Evolutionary conservation across 2,888 invertebrate genomes (phyloP).

Genomic region (Baronia brevicornis): DNA sequence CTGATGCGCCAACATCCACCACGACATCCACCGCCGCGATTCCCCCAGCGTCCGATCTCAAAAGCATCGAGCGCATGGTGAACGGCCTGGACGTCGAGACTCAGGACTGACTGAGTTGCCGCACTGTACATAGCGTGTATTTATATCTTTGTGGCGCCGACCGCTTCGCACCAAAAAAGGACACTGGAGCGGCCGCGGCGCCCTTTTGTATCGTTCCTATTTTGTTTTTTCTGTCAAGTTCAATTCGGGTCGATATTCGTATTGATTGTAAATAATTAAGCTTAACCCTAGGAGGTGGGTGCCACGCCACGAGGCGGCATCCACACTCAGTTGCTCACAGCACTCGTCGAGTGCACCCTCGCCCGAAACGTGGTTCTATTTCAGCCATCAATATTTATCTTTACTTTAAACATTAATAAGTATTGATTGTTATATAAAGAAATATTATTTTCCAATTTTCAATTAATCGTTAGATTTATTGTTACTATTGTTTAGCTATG

Average conservation of each 20-base stretch:
- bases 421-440: too few species aligned
- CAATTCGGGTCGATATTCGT: slow-evolving; percentile 69
- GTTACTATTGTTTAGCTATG: too few species aligned
- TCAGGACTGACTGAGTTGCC: slow-evolving; percentile 61
- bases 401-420: too few species aligned
- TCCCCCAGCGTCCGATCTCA: slow-evolving; percentile 86
- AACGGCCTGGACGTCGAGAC: slow-evolving; percentile 94
- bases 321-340: slow-evolving; percentile 19
- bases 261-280: slow-evolving; percentile 71
- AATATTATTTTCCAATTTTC: too few species aligned
- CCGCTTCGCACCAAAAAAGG: slow-evolving; percentile 24
- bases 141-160: slow-evolving; percentile 48
- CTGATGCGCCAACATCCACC: slow-evolving; percentile 74
- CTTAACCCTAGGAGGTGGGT: slow-evolving; percentile 48
- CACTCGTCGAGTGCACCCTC: slow-evolving; percentile 20
- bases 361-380: slow-evolving; percentile 20
- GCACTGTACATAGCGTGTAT: slow-evolving; percentile 68
- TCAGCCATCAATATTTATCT: too few species aligned
- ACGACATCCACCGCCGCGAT: slow-evolving; percentile 68
- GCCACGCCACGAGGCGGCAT: slow-evolving; percentile 31
- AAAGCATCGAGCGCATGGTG: slow-evolving; percentile 98
- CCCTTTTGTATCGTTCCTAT: slow-evolving; percentile 74
- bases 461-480: too few species aligned
- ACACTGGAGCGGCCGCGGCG: slow-evolving; percentile 36
- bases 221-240: slow-evolving; percentile 70